A percentile compares a stretch with the other conserved stretches of the same genome.
Conservation (phyloP, 2,888 invertebrate genomes). For the Parapristionchus giblindavisi region DNA sequence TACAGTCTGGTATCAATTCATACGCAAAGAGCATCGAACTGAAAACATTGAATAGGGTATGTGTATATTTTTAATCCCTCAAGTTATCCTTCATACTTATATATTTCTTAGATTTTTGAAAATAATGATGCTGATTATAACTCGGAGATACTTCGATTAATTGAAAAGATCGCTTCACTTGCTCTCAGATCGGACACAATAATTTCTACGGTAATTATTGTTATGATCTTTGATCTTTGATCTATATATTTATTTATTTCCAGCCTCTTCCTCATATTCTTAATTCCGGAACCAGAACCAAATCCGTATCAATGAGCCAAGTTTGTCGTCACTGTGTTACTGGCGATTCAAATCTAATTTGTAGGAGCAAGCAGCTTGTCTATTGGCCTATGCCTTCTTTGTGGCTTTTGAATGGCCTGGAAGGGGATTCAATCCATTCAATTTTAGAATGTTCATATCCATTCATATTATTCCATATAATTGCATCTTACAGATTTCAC, state of each 20-base stretch:
- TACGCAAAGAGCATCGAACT: not conserved
- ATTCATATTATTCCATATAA: no score
- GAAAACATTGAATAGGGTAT: not conserved
- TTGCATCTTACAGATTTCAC: conserved; percentile 70
- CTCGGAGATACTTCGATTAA: not conserved
- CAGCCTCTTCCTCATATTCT: not conserved
- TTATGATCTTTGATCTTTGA: not conserved
- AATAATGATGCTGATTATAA: no score
- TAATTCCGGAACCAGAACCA: not conserved
- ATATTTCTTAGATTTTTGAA: not conserved
- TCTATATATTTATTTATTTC: not conserved
- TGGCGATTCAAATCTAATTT: no score
- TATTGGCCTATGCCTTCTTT: conserved; percentile 92
- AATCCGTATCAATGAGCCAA: conserved; percentile 34
- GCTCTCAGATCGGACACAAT: not conserved
- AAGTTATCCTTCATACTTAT: no score
- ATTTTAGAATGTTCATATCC: no score
- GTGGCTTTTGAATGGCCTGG: no score
- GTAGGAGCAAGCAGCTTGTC: conserved; percentile 82
- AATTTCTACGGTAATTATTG: not conserved
- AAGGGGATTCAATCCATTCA: conserved; percentile 69
- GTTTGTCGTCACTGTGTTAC: no score
- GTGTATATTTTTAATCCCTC: no score
- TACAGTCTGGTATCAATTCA: conserved; percentile 15
- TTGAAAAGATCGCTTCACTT: not conserved